phyloP scores from a whole-genome alignment of 2,797 vertebrate genomes.

The Thaleichthys pacificus region DNA sequence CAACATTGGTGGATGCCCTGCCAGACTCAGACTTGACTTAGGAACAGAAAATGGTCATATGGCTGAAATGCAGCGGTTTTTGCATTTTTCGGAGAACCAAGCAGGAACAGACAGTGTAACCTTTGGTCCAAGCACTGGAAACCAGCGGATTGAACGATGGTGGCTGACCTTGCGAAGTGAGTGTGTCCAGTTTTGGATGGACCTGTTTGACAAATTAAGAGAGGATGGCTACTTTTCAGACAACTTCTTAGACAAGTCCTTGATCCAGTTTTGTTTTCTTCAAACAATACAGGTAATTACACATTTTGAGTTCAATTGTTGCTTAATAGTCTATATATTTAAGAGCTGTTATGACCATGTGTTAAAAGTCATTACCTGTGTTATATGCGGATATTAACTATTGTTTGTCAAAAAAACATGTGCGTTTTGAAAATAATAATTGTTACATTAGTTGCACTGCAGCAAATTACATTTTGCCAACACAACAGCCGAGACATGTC shows the following conservation, averaged over 20 bases:
- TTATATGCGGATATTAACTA: too few relatives aligned
- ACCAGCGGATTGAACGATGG: slow-evolving; percentile 38
- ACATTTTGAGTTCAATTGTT: background rate
- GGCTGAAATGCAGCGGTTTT: slow-evolving; percentile 21
- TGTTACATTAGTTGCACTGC: too few relatives aligned
- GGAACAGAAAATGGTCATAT: slow-evolving; percentile 28
- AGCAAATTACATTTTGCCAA: too few relatives aligned
- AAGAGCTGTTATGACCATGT: too few relatives aligned
- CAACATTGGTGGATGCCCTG: background rate
- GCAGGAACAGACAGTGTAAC: slow-evolving; percentile 23
- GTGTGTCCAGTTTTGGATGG: slow-evolving; percentile 42
- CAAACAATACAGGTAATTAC: slow-evolving; percentile 1
- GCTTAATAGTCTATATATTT: too few relatives aligned
- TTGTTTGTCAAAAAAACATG: too few relatives aligned
- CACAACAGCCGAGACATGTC: too few relatives aligned
- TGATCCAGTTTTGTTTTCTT: slow-evolving; percentile 38
- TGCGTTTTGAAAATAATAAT: too few relatives aligned
- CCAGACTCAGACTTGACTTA: background rate
- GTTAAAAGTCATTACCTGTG: too few relatives aligned
- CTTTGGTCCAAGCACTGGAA: slow-evolving; percentile 43
- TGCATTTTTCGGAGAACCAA: slow-evolving; percentile 14
- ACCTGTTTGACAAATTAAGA: slow-evolving; percentile 36
- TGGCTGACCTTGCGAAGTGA: slow-evolving; percentile 29
- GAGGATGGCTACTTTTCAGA: slow-evolving; percentile 25
- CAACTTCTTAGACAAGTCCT: slow-evolving; percentile 32